A percentile compares a stretch with the other conserved stretches of the same genome.
These are phyloP conservation scores for Clytia hemisphaerica DNA, from an alignment of 30 jellyfish, hydroid and myxozoan genomes.

Conservation along the genomic window DNA sequence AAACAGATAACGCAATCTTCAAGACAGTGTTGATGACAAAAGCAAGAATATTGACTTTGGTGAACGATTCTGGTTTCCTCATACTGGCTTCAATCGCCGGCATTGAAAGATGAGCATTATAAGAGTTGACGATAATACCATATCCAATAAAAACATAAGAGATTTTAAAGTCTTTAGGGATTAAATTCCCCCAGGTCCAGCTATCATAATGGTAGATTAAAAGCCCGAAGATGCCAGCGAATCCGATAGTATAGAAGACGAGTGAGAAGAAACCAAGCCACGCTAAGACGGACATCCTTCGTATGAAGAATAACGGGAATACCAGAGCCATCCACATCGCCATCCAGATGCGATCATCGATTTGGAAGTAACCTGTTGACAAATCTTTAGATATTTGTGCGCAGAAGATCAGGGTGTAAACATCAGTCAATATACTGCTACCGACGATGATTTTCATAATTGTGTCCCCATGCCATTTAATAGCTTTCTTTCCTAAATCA, in stretches of 20 bases:
- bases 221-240: not conserved
- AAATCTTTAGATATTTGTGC: constrained; percentile 47
- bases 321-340: constrained; percentile 38
- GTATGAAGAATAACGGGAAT: constrained; percentile 49
- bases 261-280: constrained; percentile 47
- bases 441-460: constrained; percentile 32
- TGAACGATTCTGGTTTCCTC: constrained; percentile 38
- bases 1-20: constrained; percentile 25
- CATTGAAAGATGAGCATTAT: constrained; percentile 31
- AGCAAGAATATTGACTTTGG: constrained; percentile 14
- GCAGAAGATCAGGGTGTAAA: constrained; percentile 31
- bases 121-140: constrained; percentile 43
- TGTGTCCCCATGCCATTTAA: constrained; percentile 30
- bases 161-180: not conserved
- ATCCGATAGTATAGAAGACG: constrained; percentile 5
- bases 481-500: constrained; percentile 45
- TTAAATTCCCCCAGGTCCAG: constrained; percentile 37
- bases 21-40: constrained; percentile 18
- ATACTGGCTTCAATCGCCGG: constrained; percentile 79
- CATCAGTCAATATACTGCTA: constrained; percentile 46
- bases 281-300: constrained; percentile 54
- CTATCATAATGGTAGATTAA: constrained; percentile 5
- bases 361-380: not conserved
- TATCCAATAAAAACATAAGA: constrained; percentile 40
- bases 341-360: constrained; percentile 24